Base-by-base conservation (phyloP, 1,140 invertebrate genomes). In the Cydia fagiglandana region DNA sequence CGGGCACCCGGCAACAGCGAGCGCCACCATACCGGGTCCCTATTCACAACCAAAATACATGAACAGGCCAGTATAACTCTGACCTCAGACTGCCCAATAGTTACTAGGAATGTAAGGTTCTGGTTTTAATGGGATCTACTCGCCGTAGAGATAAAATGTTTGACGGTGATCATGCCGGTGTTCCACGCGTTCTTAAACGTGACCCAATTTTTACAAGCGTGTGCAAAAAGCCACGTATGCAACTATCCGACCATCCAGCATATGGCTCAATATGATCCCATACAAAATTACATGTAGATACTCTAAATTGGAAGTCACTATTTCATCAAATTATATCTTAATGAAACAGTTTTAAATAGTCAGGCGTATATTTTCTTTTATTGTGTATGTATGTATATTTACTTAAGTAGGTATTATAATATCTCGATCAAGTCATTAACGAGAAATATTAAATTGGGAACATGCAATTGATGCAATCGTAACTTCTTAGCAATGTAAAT, bases 1-100 rank as follows among this genome's bases (percentile, higher is more conserved):
- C 85, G 78, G 80, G 74, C 76, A 70, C 56, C 78, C 74, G 10
- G 50, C 76, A 30, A 38, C 30, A 70, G 15, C 66, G 30, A 41
- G 34, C 77, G 64, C 76, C 17, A 30, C 17, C 38, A 45, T 38
- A 64, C 24, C 53, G 64, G 50, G 50, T 17, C n/a, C 50, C 15
- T n/a, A 53, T 53, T n/a, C 50, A 53, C 50, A 53, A 53, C 15
- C 50, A 17, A 53, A 53, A 53, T 53, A n/a, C n/a, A 53, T 53
- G 0, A 53, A 53, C n/a, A 12, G 9, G 24, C 56, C 56, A 61
- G 56, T 24, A 9, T 61, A 61, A 61, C 20, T 24, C 2, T 24
- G 6, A 61, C 56, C 20, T 24, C 17, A 24, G 17, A 61, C 6
- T 20, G 5, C 20, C 9, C 56, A 12, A 12, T 24, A 9, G 6